Evolutionary conservation across 2,113 vertebrate genomes (phyloP), one percentile per base, ranked within the genome.

Genomic region (Lepus timidus): DNA sequence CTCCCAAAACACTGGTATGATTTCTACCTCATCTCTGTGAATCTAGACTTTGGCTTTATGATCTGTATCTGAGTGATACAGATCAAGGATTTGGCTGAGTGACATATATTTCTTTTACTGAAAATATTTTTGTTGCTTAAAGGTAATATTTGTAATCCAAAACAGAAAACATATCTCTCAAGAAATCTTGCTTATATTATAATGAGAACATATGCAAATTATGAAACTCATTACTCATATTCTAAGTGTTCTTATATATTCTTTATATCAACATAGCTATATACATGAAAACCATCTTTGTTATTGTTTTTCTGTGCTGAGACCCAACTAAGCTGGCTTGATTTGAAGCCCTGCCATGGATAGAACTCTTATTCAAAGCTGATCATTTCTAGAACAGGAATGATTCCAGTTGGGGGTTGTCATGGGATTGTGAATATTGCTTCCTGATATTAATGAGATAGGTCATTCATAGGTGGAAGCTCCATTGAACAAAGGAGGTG

Each of bases 61-160:
- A 75, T 1, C 80, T 81, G 29, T 49, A 74, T 70, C 27, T 51
- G 62, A 81, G 22, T 65, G n/a, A 75, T 33, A n/a, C n/a, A n/a
- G n/a, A n/a, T 61, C 31, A 85, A 36, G 11, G 1, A 68, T 58
- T 93, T 90, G 29, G 17, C 19, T 22, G 23, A 83, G 11, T 10
- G 0, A 29, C 17, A 4, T 80, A 55, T 14, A 4, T 73, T 81
- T 73, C 16, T 85, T 55, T 70, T 51, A 5, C 51, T 55, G 17
- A 25, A 97, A 88, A 79, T 81, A 74, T n/a, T 85, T 44, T 81
- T 85, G 13, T 64, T 62, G n/a, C 65, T 65, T 93, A 82, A 76
- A 62, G 29, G 14, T 88, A 62, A 17, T 76, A 17, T 51, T 22
- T 92, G 73, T 85, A 55, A 39, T 79, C 4, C 1, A 78, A 62